Conservation (phyloP, 2,888 invertebrate species). For the Mythimna ferrago region DNA sequence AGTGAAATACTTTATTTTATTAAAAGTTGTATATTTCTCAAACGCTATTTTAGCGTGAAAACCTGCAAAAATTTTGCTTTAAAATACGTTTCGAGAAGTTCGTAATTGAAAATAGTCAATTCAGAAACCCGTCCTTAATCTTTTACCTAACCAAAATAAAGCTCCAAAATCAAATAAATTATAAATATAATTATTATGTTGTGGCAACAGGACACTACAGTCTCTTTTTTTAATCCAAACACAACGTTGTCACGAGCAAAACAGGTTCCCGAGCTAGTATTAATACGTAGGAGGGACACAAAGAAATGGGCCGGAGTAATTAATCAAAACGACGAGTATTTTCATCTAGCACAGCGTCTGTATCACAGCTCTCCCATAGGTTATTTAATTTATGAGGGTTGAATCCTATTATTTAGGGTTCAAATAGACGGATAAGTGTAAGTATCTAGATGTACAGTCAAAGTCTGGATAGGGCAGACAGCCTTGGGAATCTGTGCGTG, state of each 20-base stretch:
- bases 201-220: conserved; percentile 24
- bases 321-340: conserved; percentile 53
- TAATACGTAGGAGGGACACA: conserved; percentile 38
- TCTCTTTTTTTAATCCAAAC: conserved; percentile 36
- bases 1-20: too few relatives aligned
- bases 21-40: too few relatives aligned
- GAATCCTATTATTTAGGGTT: conserved; percentile 28
- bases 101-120: too few relatives aligned
- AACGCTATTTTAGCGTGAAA: too few relatives aligned
- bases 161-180: conserved; percentile 27
- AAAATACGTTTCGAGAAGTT: too few relatives aligned
- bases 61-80: too few relatives aligned
- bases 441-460: conserved; percentile 26
- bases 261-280: conserved; percentile 40
- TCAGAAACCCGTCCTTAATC: not conserved
- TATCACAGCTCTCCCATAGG: conserved; percentile 26
- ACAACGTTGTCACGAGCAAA: conserved; percentile 18
- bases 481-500: conserved; percentile 41
- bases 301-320: conserved; percentile 52
- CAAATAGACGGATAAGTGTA: conserved; percentile 7
- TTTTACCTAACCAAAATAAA: not conserved
- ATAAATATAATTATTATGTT: conserved; percentile 38
- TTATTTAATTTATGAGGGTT: conserved; percentile 54
- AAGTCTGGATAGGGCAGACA: conserved; percentile 44
- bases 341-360: conserved; percentile 23